Evolutionary conservation across 2,113 vertebrate species (phyloP).

Genomic region (Salvelinus namaycush): DNA sequence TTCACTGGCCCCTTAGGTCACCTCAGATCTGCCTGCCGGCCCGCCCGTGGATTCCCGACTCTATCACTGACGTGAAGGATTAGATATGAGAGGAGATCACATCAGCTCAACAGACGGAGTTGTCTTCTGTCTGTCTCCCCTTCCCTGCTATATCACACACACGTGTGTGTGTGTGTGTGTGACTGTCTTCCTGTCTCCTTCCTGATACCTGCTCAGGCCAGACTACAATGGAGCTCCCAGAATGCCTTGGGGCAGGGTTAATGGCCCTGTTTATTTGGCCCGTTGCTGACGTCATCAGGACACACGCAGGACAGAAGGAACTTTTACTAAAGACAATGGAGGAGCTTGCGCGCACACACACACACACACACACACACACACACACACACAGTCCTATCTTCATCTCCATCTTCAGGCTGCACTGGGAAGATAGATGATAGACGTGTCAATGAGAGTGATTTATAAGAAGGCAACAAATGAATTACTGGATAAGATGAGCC

Average conservation of each 20-base stretch:
- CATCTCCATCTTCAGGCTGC: neutral
- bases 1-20: too few relatives aligned
- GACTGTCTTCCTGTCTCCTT: conserved; percentile 97
- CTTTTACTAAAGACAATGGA: conserved; percentile 22
- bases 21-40: too few relatives aligned
- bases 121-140: neutral
- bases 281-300: conserved; percentile 57
- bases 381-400: neutral
- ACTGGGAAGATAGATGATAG: neutral
- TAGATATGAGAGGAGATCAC: neutral
- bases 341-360: neutral
- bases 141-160: too few relatives aligned
- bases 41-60: too few relatives aligned
- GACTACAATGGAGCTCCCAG: conserved; percentile 82
- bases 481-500: neutral
- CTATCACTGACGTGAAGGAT: neutral
- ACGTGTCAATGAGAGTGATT: neutral
- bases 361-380: too few relatives aligned
- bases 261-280: conserved; percentile 65
- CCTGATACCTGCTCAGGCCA: conserved; percentile 80
- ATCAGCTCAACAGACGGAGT: neutral
- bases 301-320: conserved; percentile 15
- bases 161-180: neutral
- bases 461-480: neutral
- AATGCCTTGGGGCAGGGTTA: conserved; percentile 59